Base-by-base conservation (phyloP, 2,888 invertebrate genomes). In the Cybosia mesomella region DNA sequence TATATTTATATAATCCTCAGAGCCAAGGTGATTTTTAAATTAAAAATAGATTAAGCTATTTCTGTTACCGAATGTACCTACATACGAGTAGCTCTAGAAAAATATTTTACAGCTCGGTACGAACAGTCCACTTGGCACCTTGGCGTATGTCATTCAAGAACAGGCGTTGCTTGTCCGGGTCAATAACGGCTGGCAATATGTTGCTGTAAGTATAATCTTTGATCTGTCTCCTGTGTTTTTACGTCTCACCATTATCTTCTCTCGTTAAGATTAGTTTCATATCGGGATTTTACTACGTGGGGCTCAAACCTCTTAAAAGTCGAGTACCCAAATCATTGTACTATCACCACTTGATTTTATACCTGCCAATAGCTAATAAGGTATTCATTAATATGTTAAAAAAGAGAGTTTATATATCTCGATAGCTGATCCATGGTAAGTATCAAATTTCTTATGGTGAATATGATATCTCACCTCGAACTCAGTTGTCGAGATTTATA, bases 151-250 rank as follows among this genome's bases (percentile, higher is more conserved):
- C 74, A 97, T 98, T 81, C 98, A 98, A 89, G 98, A 99, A 90
- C 98, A 99, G 94, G 97, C 98, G 2, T 94, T 99, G 39, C 96
- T 98, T 66, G 97, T 98, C 43, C 96, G 98, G 83, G 98, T 99
- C 82, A 98, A 98, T 91, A 97, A 97, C 86, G 99, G 99, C 67
- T 99, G 99, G 99, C 98, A 98, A 88, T 98, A 98, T 85, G 97
- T 99, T 80, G 96, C 98, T 91, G 98, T 98, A 93, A 97, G 97
- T 96, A 79, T 66, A 53, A 70, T 71, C 32, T 74, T 28, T 28
- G 4, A 43, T 8, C 1, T 49, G 8, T n/a, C 49, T n/a, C n/a
- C n/a, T 49, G n/a, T n/a, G 9, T 49, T 43, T 49, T 49, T 49
- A n/a, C 49, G 9, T n/a, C n/a, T 49, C 9, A 49, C 0, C 7